Evolutionary conservation across 2,113 vertebrate genomes (phyloP), one percentile per base, ranked within the genome.

Genomic region (Tauraco erythrolophus): DNA sequence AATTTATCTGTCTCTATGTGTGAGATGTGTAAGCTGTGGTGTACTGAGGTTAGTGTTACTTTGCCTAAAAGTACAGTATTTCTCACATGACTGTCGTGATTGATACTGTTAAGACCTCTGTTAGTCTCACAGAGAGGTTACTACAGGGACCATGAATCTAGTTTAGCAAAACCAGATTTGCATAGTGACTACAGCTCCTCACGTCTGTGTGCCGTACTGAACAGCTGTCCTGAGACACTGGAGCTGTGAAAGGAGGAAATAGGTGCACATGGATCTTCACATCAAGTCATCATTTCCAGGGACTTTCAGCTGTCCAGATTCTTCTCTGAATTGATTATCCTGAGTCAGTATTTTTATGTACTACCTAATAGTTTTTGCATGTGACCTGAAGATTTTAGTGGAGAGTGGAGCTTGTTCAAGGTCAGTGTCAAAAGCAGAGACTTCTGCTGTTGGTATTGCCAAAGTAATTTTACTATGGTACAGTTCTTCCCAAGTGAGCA

Each of bases 361-460:
- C 12, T 30, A 2, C 21, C 22, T 58, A 41, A n/a, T 30, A 78
- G 60, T 35, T 92, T 54, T 92, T 78, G 15, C 27, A 19, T 10
- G 27, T 37, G 27, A 48, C 66, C 31, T 68, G 31, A 70, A 81
- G 43, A 14, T 84, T 83, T 46, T 24, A 81, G 50, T 41, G 25
- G 37, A 43, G n/a, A 57, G 19, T 30, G 2, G 4, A 60, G 56
- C 46, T 66, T 87, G n/a, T 70, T 70, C 62, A 81, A 58, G 58
- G 64, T 91, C 46, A 60, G 6, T 0, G 5, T 15, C 0, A 0
- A 39, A 54, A 87, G 76, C 23, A 1, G 14, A 87, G 54, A 19
- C n/a, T 64, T 76, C 58, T 89, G 50, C 54, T 14, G 10, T 72
- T 85, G 81, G 54, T 66, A 76, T 17, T 86, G 30, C 54, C 1